Evolutionary conservation across 2,888 invertebrate genomes (phyloP), one percentile per base, ranked within the genome.

Genomic region (Ganaspis brasiliensis): DNA sequence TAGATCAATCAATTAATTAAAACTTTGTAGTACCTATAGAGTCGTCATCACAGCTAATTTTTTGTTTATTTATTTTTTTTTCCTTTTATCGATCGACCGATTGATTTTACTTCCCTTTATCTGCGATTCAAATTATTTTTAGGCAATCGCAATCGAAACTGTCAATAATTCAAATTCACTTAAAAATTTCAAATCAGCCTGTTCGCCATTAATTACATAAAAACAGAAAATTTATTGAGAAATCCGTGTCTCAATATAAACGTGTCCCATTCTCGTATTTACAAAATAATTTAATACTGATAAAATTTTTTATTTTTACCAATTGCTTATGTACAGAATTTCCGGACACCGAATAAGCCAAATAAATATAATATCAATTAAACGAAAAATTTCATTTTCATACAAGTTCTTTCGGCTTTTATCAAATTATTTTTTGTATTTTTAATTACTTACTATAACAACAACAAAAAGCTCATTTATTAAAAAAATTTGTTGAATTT

Each of bases 11-110:
- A 83, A n/a, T 82, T 56, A 76, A 84, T 88, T 89, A 88, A 89
- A 89, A 89, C 86, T 89, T 86, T 88, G 86, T 88, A 88, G 88
- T 88, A 89, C 87, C 87, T 89, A 89, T 87, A 86, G 85, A 82
- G 83, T 86, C 84, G 85, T 89, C 90, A 91, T 91, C 90, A 91
- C 90, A 90, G 90, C 88, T 89, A 91, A 90, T 88, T 87, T 85
- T 79, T 76, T 78, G 74, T 56, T 74, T 61, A 83, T 74, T 72
- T 72, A 59, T 19, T 72, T 72, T 49, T 16, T 81, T 73, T 81
- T 78, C 75, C 59, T 75, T 81, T 73, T 73, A 77, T 76, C 79
- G 74, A 81, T 81, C 73, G 72, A 82, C 82, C 76, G 74, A 82
- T 81, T 73, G 70, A 83, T 80, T 77, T 19, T 74, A 72, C 37